Evolutionary conservation across 2,888 invertebrate genomes (phyloP), one percentile per base, ranked within the genome.

Genomic region (Apodemia zela): DNA sequence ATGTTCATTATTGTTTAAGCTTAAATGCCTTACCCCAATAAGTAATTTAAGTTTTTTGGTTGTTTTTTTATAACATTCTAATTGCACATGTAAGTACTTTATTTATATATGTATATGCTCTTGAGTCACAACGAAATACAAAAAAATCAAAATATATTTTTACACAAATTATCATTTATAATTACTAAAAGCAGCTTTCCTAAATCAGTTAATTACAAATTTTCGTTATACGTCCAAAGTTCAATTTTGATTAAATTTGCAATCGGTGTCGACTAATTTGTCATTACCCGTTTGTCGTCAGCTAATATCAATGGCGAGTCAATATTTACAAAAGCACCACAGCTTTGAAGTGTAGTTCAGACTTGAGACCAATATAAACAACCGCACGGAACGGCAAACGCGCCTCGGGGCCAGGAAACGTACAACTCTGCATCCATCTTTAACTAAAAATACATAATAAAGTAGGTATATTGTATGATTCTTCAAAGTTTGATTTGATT

Each of bases 241-340:
- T 35, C 15, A 13, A 42, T 42, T 42, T 15, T 4, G 15, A 15
- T 8, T 42, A 15, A 21, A 51, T 51, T 21, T 4, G 21, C 51
- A 51, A 51, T 51, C 21, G 18, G 25, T 51, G 51, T 25, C 51
- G 25, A 54, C 51, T 54, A 25, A 54, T 54, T 54, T 21, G 21
- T 51, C 51, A 51, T 51, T 51, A 51, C 21, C 21, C 51, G 18
- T 54, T 54, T 54, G 51, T 54, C 51, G 51, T 54, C 51, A 54
- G 51, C 25, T 25, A 54, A 54, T 54, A 71, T 71, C 66, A 65
- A 63, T 66, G 65, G 63, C 69, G 69, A 62, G 71, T 74, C 74
- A 73, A 75, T 75, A 74, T 75, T 74, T 71, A 68, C 63, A 15
- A 60, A 71, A 70, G 68, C 66, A 66, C 62, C 63, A 61, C 51